A percentile compares a stretch with the other conserved stretches of the same genome.
phyloP scores from a whole-genome alignment of 2,797 vertebrate genomes.

The Sebastes jordani region DNA sequence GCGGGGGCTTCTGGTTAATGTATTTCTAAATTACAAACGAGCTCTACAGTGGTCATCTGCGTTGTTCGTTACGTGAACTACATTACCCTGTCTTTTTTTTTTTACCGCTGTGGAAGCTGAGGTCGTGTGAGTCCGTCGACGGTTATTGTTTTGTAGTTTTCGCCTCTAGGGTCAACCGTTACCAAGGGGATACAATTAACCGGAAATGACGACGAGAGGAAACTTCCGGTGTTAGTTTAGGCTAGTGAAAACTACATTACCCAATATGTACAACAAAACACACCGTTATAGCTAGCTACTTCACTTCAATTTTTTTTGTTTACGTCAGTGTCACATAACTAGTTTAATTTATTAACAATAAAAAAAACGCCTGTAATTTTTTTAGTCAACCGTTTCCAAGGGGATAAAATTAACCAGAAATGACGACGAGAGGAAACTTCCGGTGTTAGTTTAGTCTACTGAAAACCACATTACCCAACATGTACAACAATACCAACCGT shows the following conservation, averaged over 20 bases:
- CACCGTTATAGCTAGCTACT: too few relatives aligned
- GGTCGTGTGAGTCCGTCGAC: accelerated
- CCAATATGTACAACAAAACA: background rate
- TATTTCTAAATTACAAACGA: background rate
- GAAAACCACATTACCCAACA: slow-evolving; percentile 63
- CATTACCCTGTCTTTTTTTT: slow-evolving; percentile 35
- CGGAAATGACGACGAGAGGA: accelerated
- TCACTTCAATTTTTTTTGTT: background rate
- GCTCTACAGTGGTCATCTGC: accelerated
- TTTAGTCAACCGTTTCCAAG: accelerated
- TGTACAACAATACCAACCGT: accelerated
- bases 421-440: background rate
- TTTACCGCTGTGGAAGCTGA: accelerated
- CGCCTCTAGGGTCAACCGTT: background rate
- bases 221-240: too few relatives aligned
- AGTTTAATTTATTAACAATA: background rate
- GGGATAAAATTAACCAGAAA: background rate
- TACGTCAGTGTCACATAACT: background rate
- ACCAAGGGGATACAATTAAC: too few relatives aligned
- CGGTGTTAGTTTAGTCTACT: too few relatives aligned
- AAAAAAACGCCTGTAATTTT: background rate
- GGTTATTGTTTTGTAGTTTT: background rate
- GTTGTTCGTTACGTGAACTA: slow-evolving; percentile 17
- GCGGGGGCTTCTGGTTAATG: slow-evolving; percentile 55
- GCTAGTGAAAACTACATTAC: slow-evolving; percentile 56